These are phyloP conservation scores for Drosophila heteroneura DNA, from an alignment of 2,888 invertebrate species.

Conservation along the genomic window DNA sequence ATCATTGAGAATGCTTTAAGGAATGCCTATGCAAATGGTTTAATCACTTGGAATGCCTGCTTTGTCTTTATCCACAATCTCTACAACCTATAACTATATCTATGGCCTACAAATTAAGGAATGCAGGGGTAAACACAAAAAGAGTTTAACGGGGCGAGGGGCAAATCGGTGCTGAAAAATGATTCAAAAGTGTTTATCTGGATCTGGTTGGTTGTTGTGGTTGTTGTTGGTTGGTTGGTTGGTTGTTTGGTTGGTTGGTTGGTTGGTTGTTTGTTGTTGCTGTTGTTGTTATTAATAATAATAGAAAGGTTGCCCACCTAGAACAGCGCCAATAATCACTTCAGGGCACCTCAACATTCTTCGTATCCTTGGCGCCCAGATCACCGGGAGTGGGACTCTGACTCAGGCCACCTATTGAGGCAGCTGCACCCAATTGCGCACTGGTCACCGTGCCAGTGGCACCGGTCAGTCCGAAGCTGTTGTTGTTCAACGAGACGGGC, in stretches of 20 bases:
- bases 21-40: constrained; percentile 45
- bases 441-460: constrained; percentile 87
- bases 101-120: constrained; percentile 45
- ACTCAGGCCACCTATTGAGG: constrained; percentile 90
- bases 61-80: constrained; percentile 26
- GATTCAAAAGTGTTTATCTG: constrained; percentile 27
- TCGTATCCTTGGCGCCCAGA: constrained; percentile 91
- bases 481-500: constrained; percentile 93
- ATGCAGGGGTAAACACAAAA: constrained; percentile 16
- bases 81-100: constrained; percentile 43
- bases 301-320: constrained; percentile 88
- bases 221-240: constrained; percentile 32
- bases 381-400: constrained; percentile 94
- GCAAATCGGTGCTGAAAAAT: constrained; percentile 23
- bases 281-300: constrained; percentile 82
- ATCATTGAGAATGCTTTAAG: constrained; percentile 53
- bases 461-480: constrained; percentile 92
- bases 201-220: constrained; percentile 24
- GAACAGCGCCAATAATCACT: constrained; percentile 98
- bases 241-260: constrained; percentile 26
- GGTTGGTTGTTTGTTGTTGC: constrained; percentile 23
- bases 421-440: constrained; percentile 85
- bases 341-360: constrained; percentile 98
- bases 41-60: constrained; percentile 43
- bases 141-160: neutral